Percentiles rank a stretch among this genome's conserved stretches.
phyloP scores from a whole-genome alignment of 2,797 vertebrate species.

The Danio tinwini region DNA sequence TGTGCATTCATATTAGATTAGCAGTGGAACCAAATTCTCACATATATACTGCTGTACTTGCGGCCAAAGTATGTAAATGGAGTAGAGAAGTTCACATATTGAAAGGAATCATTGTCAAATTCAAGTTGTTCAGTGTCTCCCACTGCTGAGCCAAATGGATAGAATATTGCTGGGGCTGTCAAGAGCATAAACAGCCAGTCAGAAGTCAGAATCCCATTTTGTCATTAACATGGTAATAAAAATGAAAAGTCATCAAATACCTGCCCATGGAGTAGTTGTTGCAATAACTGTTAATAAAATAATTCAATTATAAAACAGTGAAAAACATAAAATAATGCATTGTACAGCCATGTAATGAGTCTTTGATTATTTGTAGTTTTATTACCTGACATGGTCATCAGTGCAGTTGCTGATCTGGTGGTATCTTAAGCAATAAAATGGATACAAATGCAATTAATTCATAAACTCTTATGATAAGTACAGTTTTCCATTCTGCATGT shows the following conservation, averaged over 20 bases:
- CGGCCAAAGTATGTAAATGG: not conserved
- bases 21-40: not conserved
- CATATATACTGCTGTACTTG: not conserved
- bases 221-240: no score
- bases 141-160: not conserved
- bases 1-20: not conserved
- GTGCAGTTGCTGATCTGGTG: not conserved
- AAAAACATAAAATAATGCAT: not conserved
- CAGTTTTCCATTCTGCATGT: not conserved
- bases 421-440: not conserved
- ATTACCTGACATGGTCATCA: not conserved
- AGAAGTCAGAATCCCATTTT: no score
- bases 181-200: not conserved
- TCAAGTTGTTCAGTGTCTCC: not conserved
- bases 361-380: not conserved
- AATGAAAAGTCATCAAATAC: not conserved
- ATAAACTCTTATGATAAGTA: not conserved
- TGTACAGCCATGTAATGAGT: not conserved
- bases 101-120: accelerated
- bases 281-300: not conserved
- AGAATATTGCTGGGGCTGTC: not conserved
- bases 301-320: not conserved
- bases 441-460: not conserved
- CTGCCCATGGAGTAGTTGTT: not conserved
- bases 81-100: accelerated